Evolutionary conservation across 2,113 vertebrate genomes (phyloP).

Genomic region (Indicator indicator): DNA sequence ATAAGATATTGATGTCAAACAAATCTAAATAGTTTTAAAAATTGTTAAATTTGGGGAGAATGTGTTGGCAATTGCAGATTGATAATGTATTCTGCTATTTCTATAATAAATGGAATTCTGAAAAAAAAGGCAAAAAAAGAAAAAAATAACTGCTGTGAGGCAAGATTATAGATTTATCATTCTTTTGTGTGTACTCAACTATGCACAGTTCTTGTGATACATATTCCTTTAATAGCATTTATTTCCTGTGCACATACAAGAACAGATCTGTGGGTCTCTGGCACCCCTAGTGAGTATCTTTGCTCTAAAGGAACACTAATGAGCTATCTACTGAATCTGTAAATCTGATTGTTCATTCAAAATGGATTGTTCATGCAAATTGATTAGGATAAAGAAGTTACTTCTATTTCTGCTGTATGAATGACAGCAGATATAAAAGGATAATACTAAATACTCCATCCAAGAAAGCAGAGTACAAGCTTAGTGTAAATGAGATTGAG

Average conservation of each 20-base stretch:
- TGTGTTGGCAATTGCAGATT: not conserved
- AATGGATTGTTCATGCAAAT: constrained; percentile 55
- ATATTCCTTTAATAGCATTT: constrained; percentile 31
- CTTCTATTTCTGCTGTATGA: constrained; percentile 36
- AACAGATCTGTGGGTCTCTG: constrained; percentile 9
- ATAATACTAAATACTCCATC: not conserved
- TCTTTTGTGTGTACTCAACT: not conserved
- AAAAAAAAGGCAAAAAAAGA: not conserved
- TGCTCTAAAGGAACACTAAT: constrained; percentile 36
- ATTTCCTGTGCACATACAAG: not conserved
- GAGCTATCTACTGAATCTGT: constrained; percentile 44
- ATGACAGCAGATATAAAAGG: constrained; percentile 9
- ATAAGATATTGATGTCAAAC: not conserved
- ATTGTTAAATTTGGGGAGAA: not conserved
- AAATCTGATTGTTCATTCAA: constrained; percentile 59
- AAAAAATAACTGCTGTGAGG: not conserved
- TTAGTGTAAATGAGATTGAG: not conserved
- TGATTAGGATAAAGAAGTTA: constrained; percentile 42
- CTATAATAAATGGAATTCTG: constrained; percentile 2
- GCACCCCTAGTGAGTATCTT: constrained; percentile 12
- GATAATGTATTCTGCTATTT: not conserved
- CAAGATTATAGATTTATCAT: constrained; percentile 22
- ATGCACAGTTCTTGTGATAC: not conserved
- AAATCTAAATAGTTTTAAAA: not conserved
- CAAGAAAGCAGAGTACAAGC: not conserved